Base-by-base conservation (phyloP, 64 coral and sea anemone species). In the Pocillopora verrucosa region DNA sequence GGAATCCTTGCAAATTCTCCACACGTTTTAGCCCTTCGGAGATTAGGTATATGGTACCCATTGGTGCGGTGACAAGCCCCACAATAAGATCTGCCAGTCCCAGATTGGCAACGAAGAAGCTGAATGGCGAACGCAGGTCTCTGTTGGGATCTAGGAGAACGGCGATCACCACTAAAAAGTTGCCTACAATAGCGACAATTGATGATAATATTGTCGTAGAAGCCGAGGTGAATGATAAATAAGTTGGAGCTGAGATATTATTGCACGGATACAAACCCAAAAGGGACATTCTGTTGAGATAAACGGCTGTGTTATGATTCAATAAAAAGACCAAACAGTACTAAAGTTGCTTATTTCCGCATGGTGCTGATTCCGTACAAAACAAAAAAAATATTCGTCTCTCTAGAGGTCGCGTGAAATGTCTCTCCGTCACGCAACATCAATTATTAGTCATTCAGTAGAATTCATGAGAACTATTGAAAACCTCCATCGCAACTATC, bases 41-140 rank as follows among this genome's bases (percentile, higher is more conserved):
- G 34, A 88, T 85, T 20, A 93, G 87, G 64, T 74, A 45, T 73
- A 58, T 74, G 6, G 77, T 19, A 10, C 88, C 82, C 16, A 98
- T 83, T 16, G 95, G 95, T 58, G 87, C 76, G 22, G 88, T 92
- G 1, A 98, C 73, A 68, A 91, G 60, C 9, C 94, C 94, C 16
- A 95, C 94, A 84, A 89, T 62, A 7, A 95, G 83, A 64, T 95
- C 96, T 45, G 96, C 96, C 19, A 98, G 20, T 10, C 89, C 89
- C 17, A 98, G 79, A 56, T 94, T 98, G 13, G 87, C 92, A 68
- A 94, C 75, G 74, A 94, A 89, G 59, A 87, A 98, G 79, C 89
- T 98, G 24, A 94, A 94, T 19, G 96, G 96, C 15, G 86, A 91
- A 58, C 89, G 65, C 9, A 94, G 75, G 25, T 98, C 89, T 70